Conservation (phyloP, 2,113 vertebrate genomes). For the Cariama cristata region DNA sequence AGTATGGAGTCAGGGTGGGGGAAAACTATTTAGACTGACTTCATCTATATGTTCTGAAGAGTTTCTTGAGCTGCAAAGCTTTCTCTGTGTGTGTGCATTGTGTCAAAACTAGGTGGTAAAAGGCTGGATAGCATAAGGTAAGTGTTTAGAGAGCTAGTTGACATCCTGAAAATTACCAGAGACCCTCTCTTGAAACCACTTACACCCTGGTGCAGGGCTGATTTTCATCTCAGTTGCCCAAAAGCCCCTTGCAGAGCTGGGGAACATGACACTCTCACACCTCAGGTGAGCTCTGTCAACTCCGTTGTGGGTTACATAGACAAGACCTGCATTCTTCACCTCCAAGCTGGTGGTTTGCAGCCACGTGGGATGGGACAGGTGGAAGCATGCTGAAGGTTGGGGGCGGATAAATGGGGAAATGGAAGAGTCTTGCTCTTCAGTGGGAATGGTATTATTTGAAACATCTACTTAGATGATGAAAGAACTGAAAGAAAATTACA, state of each 20-base stretch:
- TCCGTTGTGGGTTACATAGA: not conserved
- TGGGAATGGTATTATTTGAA: not conserved
- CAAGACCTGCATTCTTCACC: not conserved
- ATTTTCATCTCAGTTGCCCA: not conserved
- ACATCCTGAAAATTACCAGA: conserved; percentile 60
- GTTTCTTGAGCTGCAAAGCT: not conserved
- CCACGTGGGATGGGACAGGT: not conserved
- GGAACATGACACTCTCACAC: not conserved
- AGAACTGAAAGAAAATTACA: not conserved
- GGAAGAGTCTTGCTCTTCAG: not conserved
- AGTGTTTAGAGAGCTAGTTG: conserved; percentile 39
- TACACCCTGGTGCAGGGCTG: not conserved
- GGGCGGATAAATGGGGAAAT: not conserved
- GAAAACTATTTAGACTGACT: not conserved
- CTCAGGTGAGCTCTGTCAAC: not conserved
- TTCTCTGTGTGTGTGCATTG: not conserved
- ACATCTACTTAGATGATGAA: not conserved
- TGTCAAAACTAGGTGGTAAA: conserved; percentile 48
- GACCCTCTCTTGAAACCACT: not conserved
- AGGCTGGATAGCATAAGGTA: conserved; percentile 48
- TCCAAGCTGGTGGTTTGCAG: not conserved
- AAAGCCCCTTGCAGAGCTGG: not conserved
- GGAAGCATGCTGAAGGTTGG: not conserved
- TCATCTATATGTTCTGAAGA: not conserved
- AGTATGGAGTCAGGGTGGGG: not conserved